Evolutionary conservation across 1,140 invertebrate species (phyloP), one percentile per base, ranked within the genome.

Genomic region (Achatina immaculata): DNA sequence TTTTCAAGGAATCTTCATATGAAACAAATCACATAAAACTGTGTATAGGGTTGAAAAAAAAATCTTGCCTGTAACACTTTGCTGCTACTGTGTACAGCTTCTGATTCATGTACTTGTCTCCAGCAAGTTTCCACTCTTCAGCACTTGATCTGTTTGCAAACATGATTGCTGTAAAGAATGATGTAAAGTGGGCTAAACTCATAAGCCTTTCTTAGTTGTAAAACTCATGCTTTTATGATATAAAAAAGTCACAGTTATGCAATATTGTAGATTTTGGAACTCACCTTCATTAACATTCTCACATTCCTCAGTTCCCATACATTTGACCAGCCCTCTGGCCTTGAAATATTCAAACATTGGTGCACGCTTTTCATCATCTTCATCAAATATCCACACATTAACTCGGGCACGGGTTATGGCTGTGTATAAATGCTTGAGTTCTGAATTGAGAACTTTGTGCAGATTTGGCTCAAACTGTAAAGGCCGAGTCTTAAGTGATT

Each of bases 361-460:
- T 28, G 82, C 84, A 21, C 88, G 80, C 28, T 85, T 86, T 14
- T 89, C 86, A 45, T 80, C 72, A 79, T 87, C 84, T 74, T 86
- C 82, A 75, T 89, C 88, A 86, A 89, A 89, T 16, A 89, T 87
- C 88, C 88, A 89, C n/a, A 89, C 86, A 82, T 89, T 89, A 2
- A 89, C 88, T 2, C 88, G 66, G 0, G 88, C 88, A 40, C 88
- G 73, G 0, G 88, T 88, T 38, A 90, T 45, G 6, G 87, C 89
- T 38, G 88, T 89, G 83, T 89, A 90, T 58, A 90, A 71, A 38
- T 88, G 84, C 65, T 88, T 88, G 38, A 90, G 79, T 80, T 90
- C 89, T 0, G 89, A 88, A 74, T 89, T 90, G 55, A 90, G 81
- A 48, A 90, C 80, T 65, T 90, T 90, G 83, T 90, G 89, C 58